A percentile compares a stretch with the other conserved stretches of the same genome.
These are phyloP conservation scores for Forbesichthys agassizii DNA, from an alignment of 2,113 vertebrate species.

Conservation along the genomic window DNA sequence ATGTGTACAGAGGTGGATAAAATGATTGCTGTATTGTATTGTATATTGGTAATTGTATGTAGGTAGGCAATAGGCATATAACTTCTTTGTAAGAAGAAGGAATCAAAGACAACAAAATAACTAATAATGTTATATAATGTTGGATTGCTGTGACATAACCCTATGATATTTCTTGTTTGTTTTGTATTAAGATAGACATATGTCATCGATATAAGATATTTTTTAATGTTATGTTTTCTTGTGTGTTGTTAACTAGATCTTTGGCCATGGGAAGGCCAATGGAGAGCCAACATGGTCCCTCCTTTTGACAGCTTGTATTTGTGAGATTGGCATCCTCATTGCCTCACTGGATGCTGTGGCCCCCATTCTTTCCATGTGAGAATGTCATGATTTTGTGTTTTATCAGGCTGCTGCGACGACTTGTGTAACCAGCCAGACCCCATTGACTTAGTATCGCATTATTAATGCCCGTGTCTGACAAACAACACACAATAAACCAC, in stretches of 20 bases:
- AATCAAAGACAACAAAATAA: neutral
- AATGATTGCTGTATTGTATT: too few species aligned
- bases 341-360: conserved; percentile 95
- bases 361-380: conserved; percentile 98
- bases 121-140: too few species aligned
- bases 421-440: conserved; percentile 21
- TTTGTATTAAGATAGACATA: neutral
- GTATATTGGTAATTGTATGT: too few species aligned
- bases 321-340: conserved; percentile 96
- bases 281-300: conserved; percentile 98
- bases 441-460: conserved; percentile 8
- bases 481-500: conserved; percentile 16
- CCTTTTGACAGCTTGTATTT: conserved; percentile 94
- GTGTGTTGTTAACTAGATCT: conserved; percentile 79
- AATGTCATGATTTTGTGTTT: conserved; percentile 16
- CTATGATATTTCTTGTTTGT: neutral
- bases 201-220: neutral
- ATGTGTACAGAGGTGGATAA: neutral
- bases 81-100: neutral
- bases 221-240: neutral
- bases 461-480: conserved; percentile 8
- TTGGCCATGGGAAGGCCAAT: conserved; percentile 95
- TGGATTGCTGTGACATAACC: neutral
- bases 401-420: neutral
- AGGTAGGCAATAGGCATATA: too few species aligned